Evolutionary conservation across 92 coral and sea anemone species (phyloP).

Genomic region (Nematostella vectensis): DNA sequence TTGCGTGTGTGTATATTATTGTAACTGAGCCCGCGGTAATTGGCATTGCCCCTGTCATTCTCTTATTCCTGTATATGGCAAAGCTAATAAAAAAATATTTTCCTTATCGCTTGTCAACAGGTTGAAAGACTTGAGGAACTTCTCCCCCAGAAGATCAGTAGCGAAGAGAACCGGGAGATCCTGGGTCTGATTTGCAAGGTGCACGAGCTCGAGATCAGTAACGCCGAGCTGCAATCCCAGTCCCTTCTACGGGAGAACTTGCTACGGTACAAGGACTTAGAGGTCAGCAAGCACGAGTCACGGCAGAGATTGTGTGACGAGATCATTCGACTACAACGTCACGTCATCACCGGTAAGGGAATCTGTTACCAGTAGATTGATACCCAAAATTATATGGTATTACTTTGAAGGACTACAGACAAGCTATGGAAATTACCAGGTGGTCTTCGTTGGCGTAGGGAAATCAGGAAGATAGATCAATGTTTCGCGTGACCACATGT

Average conservation of each 20-base stretch:
- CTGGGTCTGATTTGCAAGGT: slow-evolving; percentile 69
- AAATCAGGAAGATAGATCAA: too few relatives aligned
- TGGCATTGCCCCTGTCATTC: too few relatives aligned
- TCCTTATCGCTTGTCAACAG: too few relatives aligned
- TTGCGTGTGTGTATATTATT: too few relatives aligned
- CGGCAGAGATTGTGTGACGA: slow-evolving; percentile 78
- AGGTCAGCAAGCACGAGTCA: slow-evolving; percentile 64
- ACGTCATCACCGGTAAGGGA: slow-evolving; percentile 57
- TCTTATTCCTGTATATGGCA: too few relatives aligned
- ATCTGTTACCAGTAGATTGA: too few relatives aligned
- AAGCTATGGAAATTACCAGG: too few relatives aligned
- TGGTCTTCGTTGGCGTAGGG: too few relatives aligned
- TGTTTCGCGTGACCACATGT: too few relatives aligned
- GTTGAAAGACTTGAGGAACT: slow-evolving; percentile 77
- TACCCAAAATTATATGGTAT: not conserved
- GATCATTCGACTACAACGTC: slow-evolving; percentile 69
- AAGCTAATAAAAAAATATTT: too few relatives aligned
- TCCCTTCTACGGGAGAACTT: slow-evolving; percentile 68
- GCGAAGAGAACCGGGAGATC: slow-evolving; percentile 78
- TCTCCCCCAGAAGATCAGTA: slow-evolving; percentile 73
- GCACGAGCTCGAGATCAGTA: slow-evolving; percentile 77
- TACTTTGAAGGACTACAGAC: too few relatives aligned
- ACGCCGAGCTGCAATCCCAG: slow-evolving; percentile 75
- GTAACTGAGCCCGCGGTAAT: too few relatives aligned
- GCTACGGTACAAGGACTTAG: slow-evolving; percentile 66